Conservation (phyloP, 2,113 vertebrate species). For the Albula glossodonta region DNA sequence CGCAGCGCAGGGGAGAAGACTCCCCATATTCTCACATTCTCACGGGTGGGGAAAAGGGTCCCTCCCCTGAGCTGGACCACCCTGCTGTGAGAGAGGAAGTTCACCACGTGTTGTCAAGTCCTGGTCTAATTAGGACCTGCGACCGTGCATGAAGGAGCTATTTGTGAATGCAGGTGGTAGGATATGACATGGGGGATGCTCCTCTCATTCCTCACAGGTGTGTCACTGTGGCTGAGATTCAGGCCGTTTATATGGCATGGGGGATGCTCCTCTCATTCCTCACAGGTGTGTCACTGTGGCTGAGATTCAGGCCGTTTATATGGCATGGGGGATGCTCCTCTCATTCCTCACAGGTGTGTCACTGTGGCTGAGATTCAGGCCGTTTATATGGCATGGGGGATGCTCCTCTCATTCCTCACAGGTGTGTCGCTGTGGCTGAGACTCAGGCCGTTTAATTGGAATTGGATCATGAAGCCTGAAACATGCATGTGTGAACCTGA, state of each 20-base stretch:
- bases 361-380: not conserved
- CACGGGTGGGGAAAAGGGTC: not conserved
- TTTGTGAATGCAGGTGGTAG: not conserved
- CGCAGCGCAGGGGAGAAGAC: not conserved
- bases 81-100: not conserved
- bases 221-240: not conserved
- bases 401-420: not conserved
- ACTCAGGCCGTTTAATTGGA: not conserved
- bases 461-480: too few species aligned
- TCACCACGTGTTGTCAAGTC: not conserved
- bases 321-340: not conserved
- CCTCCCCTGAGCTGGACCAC: not conserved
- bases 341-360: not conserved
- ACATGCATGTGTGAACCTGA: too few species aligned
- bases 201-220: too few species aligned
- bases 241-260: not conserved
- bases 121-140: not conserved
- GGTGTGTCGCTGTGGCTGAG: not conserved
- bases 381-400: not conserved
- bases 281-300: not conserved
- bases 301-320: not conserved
- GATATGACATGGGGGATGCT: not conserved
- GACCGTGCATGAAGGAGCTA: not conserved
- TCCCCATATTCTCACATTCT: not conserved
- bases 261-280: too few species aligned